phyloP scores from a whole-genome alignment of 2,888 invertebrate species.

The Nineta flava region DNA sequence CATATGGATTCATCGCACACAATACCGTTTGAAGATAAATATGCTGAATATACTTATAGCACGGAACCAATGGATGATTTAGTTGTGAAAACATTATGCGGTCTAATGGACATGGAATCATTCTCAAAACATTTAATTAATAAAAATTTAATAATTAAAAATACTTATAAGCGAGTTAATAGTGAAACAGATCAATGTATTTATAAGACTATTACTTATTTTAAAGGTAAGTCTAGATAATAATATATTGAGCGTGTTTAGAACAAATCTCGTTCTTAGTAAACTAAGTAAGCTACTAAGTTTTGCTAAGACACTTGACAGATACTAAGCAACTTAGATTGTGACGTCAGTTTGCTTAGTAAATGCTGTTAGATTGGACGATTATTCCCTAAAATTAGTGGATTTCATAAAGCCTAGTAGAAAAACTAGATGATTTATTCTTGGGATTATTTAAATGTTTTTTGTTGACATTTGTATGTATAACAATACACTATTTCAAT shows the following conservation, averaged over 20 bases:
- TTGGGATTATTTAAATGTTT: neutral
- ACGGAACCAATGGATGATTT: slow-evolving; percentile 1
- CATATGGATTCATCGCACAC: neutral
- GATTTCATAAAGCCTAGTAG: no score
- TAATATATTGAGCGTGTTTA: no score
- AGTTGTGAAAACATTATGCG: slow-evolving; percentile 18
- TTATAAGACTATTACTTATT: slow-evolving; percentile 2
- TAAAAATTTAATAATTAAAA: slow-evolving; percentile 15
- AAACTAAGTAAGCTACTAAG: no score
- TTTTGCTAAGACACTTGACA: no score
- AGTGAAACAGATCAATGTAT: neutral
- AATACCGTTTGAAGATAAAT: neutral
- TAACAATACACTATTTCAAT: neutral
- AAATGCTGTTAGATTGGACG: no score
- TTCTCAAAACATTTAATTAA: slow-evolving; percentile 18
- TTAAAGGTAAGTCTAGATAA: slow-evolving; percentile 5
- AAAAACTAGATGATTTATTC: no score
- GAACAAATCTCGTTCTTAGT: no score
- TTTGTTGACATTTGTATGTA: no score
- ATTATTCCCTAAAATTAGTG: no score
- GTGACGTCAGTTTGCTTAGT: no score
- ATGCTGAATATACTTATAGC: neutral
- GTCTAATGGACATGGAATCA: slow-evolving; percentile 21
- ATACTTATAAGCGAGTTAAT: slow-evolving; percentile 1
- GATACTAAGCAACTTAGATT: no score